Evolutionary conservation across 2,888 invertebrate species (phyloP).

Genomic region (Andrena hattorfiana): DNA sequence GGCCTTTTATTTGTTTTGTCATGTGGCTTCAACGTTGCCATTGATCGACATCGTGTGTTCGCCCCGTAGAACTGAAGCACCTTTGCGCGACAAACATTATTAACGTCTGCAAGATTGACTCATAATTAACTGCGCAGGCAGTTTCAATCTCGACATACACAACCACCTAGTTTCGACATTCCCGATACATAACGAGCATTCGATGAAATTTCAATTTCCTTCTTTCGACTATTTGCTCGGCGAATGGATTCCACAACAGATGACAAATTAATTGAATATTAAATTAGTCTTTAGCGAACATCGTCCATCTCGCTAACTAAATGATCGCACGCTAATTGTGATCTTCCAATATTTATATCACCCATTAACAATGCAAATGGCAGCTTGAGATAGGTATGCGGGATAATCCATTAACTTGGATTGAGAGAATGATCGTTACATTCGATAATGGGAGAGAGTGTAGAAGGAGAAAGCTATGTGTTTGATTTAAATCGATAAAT

Average conservation of each 20-base stretch:
- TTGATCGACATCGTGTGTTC: background rate
- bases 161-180: constrained; percentile 12
- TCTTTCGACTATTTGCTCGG: constrained; percentile 1
- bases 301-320: background rate
- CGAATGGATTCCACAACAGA: background rate
- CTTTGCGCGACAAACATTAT: background rate
- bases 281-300: constrained; percentile 5
- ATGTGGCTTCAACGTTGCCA: background rate
- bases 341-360: background rate
- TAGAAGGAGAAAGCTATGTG: too few species aligned
- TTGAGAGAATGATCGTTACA: too few species aligned
- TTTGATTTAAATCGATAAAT: too few species aligned
- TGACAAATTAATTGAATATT: constrained; percentile 27
- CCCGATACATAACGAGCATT: background rate
- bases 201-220: constrained; percentile 17
- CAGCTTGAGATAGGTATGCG: background rate
- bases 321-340: background rate
- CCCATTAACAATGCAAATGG: background rate
- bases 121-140: constrained; percentile 26
- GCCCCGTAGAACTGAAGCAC: background rate
- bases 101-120: constrained; percentile 9
- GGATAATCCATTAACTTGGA: background rate
- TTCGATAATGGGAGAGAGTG: too few species aligned
- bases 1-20: constrained; percentile 27
- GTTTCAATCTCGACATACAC: background rate